Conservation (phyloP, 1,140 invertebrate genomes). For the Pomacea maculata region DNA sequence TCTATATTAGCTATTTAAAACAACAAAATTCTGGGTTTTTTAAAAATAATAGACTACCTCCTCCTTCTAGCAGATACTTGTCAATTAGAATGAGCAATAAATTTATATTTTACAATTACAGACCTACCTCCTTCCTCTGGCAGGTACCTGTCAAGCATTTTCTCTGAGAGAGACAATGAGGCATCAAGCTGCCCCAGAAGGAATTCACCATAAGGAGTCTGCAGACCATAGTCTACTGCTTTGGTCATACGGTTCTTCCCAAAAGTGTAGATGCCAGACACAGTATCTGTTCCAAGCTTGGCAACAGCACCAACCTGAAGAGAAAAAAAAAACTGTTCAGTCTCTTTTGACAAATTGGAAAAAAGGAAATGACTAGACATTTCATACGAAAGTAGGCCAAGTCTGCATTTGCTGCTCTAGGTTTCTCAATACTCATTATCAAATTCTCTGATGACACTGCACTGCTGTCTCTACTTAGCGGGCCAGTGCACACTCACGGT, state of each 20-base stretch:
- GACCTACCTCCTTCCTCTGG: neutral
- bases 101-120: neutral
- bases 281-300: slow-evolving; percentile 1
- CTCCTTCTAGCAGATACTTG: neutral
- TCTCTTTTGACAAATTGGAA: no score
- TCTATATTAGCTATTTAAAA: neutral
- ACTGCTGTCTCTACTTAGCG: no score
- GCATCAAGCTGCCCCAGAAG: neutral
- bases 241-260: neutral
- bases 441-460: no score
- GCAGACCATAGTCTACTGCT: slow-evolving; percentile 1
- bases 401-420: neutral
- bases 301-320: slow-evolving; percentile 6
- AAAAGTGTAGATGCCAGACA: slow-evolving; percentile 2
- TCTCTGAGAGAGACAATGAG: slow-evolving; percentile 2
- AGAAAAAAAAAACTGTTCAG: neutral
- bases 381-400: neutral
- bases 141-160: neutral
- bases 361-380: no score
- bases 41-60: neutral
- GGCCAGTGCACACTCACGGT: no score
- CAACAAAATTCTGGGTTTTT: neutral
- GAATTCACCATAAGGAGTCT: slow-evolving; percentile 1
- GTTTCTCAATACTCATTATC: neutral
- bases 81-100: neutral